Base-by-base conservation (phyloP, 2,797 vertebrate species). In the Sphaeramia orbicularis region DNA sequence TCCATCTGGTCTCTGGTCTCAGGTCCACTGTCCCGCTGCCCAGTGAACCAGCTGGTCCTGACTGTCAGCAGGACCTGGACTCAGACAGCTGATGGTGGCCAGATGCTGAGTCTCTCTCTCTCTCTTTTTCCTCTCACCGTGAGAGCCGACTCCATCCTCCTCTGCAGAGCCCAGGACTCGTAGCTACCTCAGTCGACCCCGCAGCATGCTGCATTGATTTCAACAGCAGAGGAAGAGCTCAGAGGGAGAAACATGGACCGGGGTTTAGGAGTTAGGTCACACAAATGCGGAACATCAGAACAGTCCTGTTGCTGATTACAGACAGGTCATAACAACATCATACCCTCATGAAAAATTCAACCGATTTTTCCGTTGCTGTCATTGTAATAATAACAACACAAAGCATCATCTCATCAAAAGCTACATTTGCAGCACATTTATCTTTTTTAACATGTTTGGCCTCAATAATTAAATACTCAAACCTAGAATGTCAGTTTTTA, bases 31-130 rank as follows among this genome's bases (percentile, higher is more conserved):
- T 27, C 24, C 50, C 41, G 54, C 62, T 78, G 81, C 89, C 85
- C 83, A 80, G 65, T 72, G 74, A 47, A 50, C 69, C 89, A 92
- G 84, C 89, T 89, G 89, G 82, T 65, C 66, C 59, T 43, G 51
- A 80, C 78, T 81, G 80, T 89, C 86, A 85, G 79, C 71, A 69
- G 50, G 69, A 77, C 77, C 61, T 44, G 37, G 1, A 7, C 49
- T 73, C 45, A 8, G 69, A 16, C 36, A 48, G 57, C 65, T 87
- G 80, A 86, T 84, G 77, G 84, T 35, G 70, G 64, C 87, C 91
- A 93, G 91, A 91, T 92, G 91, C 80, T 65, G 71, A 78, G 40
- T 10, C 60, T 44, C 51, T 9, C 27, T 30, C 27, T 30, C 32
- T 35, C 7, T 35, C 32, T 35, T 35, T 10, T 35, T 10, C 32